Evolutionary conservation across 2,888 invertebrate genomes (phyloP), one percentile per base, ranked within the genome.

Genomic region (Drosophila nr. medialis): DNA sequence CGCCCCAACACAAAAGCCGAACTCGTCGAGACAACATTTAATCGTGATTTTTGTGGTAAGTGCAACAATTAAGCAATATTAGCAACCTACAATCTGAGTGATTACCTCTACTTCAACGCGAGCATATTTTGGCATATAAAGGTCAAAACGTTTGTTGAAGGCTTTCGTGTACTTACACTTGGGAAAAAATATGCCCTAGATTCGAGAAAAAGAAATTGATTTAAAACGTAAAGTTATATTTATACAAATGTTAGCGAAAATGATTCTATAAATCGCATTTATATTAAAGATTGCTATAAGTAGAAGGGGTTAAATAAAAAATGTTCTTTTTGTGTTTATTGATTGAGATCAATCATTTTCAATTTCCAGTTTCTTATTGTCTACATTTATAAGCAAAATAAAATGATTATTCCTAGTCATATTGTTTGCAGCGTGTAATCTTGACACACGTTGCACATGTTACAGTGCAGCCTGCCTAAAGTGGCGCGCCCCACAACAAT

Each of bases 381-480:
- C 4, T n/a, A 10, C 7, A 40, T n/a, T 40, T 40, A 40, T 4
- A 24, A 24, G 4, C 4, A 24, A 8, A 4, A 4, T 13, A 21
- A 45, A 45, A 24, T 15, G 24, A 15, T 24, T 8, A 24, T 24
- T 45, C 1, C 11, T 36, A 54, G 54, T 38, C 36, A 54, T n/a
- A 4, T n/a, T 54, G 18, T 11, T 24, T 24, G 18, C 30, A 50
- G n/a, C 18, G 50, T n/a, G 30, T 30, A 50, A n/a, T 50, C 50
- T 50, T 30, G 24, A 18, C 13, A 15, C 21, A 53, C 53, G n/a
- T 54, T 54, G 36, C 27, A 30, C 49, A 15, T 64, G 24, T 15
- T 24, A 74, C 77, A 74, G 66, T 77, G 71, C 53, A 74, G 66
- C 74, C 66, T 74, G 64, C 21, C 67, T 71, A 45, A 50, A 71